Base-by-base conservation (phyloP, 2,797 vertebrate species). In the Geotrypetes seraphini region DNA sequence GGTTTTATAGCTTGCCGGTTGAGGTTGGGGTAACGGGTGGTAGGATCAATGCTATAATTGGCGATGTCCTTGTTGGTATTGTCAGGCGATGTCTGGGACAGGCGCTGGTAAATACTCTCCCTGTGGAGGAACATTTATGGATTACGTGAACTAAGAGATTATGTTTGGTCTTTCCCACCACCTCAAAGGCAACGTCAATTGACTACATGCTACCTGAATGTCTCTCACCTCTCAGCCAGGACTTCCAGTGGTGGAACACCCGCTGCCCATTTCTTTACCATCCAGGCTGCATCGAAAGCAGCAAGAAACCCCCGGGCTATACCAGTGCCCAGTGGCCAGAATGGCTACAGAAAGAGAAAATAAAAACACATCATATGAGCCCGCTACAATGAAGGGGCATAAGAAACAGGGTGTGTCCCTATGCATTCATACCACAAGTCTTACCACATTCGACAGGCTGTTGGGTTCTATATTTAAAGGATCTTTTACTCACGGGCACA, bases 301-400 rank as follows among this genome's bases (percentile, higher is more conserved):
- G 90, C 92, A 0, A 97, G 42, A 58, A 97, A 97, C 2, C 93
- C 92, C 7, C 92, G 85, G 13, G 89, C 93, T 7, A 96, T 87
- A 0, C 93, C 93, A 0, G 93, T 96, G 16, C 93, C 93, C 56
- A 96, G 69, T 0, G 93, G 93, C 93, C 93, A 97, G 77, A 97
- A 97, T 3, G 93, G 93, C 93, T 97, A 69, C 1, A 6, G 24
- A 47, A 19, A 22, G 25, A 44, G 46, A 24, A 10, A 52, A n/a
- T n/a, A n/a, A n/a, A n/a, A n/a, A n/a, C n/a, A n/a, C n/a, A n/a
- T n/a, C n/a, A 25, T 12, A 26, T 3, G 12, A 22, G 12, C 1
- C 4, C 7, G 9, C 9, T 14, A 35, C 23, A 13, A 22, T 12
- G 17, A 19, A 21, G 28, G 12, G 12, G 12, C 22, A 3, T 16